These are phyloP conservation scores for Omphaloscelis lunosa DNA, from an alignment of 2,888 invertebrate genomes.

Conservation along the genomic window DNA sequence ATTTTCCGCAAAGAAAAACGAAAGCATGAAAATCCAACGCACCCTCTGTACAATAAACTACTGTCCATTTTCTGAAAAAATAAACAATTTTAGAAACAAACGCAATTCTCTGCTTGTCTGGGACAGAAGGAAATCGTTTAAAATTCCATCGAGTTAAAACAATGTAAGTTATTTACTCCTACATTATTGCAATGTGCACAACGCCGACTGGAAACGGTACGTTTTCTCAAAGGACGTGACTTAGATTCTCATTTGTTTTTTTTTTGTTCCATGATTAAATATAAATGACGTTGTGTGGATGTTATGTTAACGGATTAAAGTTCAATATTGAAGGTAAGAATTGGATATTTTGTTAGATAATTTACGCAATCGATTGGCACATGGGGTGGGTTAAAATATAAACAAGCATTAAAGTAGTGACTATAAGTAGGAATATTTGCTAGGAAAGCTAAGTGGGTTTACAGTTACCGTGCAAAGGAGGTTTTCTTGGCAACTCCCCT, in stretches of 20 bases:
- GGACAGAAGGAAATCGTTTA: slow-evolving; percentile 28
- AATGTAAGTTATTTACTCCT: slow-evolving; percentile 30
- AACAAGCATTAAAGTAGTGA: neutral
- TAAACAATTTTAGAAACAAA: neutral
- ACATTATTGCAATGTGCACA: slow-evolving; percentile 16
- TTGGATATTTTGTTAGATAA: neutral
- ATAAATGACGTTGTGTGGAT: neutral
- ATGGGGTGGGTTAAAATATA: neutral
- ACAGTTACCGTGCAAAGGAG: neutral
- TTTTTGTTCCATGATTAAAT: slow-evolving; percentile 19
- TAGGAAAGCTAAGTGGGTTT: neutral
- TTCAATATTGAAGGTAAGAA: slow-evolving; percentile 1
- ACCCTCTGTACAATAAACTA: neutral
- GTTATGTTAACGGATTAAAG: neutral
- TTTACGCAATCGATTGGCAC: neutral
- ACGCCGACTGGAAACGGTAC: slow-evolving; percentile 1
- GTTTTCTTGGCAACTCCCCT: neutral
- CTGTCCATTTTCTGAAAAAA: slow-evolving; percentile 1
- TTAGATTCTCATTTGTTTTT: slow-evolving; percentile 13
- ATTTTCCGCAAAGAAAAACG: neutral
- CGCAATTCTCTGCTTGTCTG: neutral
- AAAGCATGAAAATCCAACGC: neutral
- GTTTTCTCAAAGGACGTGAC: slow-evolving; percentile 27
- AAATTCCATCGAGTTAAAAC: slow-evolving; percentile 43
- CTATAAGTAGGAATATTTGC: neutral